phyloP scores from a whole-genome alignment of 1,140 invertebrate genomes.

The Anagrus nilaparvatae region DNA sequence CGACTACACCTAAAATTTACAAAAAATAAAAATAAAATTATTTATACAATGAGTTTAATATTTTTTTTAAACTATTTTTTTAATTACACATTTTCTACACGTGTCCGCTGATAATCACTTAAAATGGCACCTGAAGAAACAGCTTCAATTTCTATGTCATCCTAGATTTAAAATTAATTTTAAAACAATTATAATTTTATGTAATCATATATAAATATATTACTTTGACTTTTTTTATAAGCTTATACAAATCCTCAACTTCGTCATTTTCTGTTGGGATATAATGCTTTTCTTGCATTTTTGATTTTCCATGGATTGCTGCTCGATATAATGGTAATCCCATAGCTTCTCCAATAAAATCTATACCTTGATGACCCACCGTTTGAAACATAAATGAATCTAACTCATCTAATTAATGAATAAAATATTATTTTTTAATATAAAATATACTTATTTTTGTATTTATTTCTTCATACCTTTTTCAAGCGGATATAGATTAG shows the following conservation, averaged over 20 bases:
- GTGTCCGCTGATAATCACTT: constrained; percentile 93
- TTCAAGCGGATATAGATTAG: constrained; percentile 83
- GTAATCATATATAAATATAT: constrained; percentile 1
- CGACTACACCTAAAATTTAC: constrained; percentile 65
- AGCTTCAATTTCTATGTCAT: constrained; percentile 73
- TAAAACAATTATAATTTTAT: constrained; percentile 7
- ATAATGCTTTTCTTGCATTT: constrained; percentile 74
- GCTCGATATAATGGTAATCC: constrained; percentile 82
- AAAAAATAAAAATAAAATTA: constrained; percentile 11
- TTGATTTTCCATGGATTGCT: constrained; percentile 70
- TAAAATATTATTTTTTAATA: neutral
- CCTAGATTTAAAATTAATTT: constrained; percentile 41
- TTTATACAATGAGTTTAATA: neutral
- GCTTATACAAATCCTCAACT: constrained; percentile 93
- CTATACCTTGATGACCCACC: constrained; percentile 90
- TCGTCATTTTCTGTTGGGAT: constrained; percentile 82
- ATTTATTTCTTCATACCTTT: constrained; percentile 52
- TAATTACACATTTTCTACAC: constrained; percentile 96
- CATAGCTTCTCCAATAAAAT: constrained; percentile 87
- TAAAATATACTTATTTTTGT: neutral
- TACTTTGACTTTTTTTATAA: constrained; percentile 78
- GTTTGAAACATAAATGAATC: constrained; percentile 99
- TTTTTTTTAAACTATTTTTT: constrained; percentile 2
- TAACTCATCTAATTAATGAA: constrained; percentile 64
- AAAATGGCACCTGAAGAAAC: constrained; percentile 95